Conservation (phyloP, 2,888 invertebrate genomes). For the Girardia tigrina region DNA sequence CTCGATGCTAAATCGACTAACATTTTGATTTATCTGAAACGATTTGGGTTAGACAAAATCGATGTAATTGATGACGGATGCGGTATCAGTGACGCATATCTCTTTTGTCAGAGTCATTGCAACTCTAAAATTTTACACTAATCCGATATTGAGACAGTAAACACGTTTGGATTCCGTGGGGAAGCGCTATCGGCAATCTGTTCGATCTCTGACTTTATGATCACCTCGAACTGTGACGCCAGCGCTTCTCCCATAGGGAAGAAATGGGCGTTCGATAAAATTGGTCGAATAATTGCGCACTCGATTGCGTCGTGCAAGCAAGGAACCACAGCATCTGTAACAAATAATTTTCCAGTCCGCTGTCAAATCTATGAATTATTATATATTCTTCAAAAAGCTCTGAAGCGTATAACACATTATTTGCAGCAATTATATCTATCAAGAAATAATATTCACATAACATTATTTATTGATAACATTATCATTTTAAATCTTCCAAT, state of each 20-base stretch:
- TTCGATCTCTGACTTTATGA: neutral
- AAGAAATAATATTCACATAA: too few species aligned
- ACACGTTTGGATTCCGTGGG: constrained; percentile 58
- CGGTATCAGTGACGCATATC: constrained; percentile 72
- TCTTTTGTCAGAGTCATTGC: constrained; percentile 56
- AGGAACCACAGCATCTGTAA: too few species aligned
- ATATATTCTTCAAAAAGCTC: too few species aligned
- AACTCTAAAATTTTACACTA: constrained; percentile 55
- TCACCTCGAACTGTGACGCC: neutral
- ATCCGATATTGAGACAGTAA: constrained; percentile 49
- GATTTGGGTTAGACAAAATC: constrained; percentile 71
- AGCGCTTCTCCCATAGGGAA: neutral
- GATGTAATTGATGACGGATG: constrained; percentile 84
- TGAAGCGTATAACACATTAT: too few species aligned
- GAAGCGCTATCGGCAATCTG: constrained; percentile 53
- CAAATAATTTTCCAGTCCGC: too few species aligned
- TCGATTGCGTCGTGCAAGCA: neutral
- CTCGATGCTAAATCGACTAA: constrained; percentile 79
- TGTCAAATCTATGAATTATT: too few species aligned
- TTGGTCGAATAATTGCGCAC: neutral
- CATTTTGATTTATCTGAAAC: constrained; percentile 57
- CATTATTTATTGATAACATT: too few species aligned
- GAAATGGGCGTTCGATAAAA: neutral
- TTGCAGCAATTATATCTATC: too few species aligned
- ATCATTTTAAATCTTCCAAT: too few species aligned